phyloP scores from a whole-genome alignment of 1,140 invertebrate species.

The Lineus longissimus region DNA sequence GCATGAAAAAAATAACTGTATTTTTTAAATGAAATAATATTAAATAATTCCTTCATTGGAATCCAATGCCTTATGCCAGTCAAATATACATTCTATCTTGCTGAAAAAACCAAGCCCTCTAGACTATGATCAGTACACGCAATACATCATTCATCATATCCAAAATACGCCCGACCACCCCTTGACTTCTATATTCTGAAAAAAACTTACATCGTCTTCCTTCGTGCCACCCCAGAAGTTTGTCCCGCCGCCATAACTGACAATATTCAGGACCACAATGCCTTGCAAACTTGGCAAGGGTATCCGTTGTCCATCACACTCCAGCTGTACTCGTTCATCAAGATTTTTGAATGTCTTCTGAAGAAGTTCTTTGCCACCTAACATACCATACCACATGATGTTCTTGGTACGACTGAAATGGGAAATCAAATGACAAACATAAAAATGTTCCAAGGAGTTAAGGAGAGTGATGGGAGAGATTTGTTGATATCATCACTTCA shows the following conservation, averaged over 20 bases:
- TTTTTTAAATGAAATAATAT: no score
- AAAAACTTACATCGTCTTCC: slow-evolving; percentile 48
- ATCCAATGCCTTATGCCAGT: no score
- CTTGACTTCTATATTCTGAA: no score
- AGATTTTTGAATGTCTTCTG: slow-evolving; percentile 92
- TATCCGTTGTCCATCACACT: slow-evolving; percentile 89
- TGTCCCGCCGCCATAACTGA: slow-evolving; percentile 94
- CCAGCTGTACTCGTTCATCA: slow-evolving; percentile 78
- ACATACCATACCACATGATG: slow-evolving; percentile 95
- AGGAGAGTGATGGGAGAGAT: neutral
- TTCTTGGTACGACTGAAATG: slow-evolving; percentile 75
- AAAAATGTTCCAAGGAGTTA: neutral
- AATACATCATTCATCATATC: no score
- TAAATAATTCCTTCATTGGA: no score
- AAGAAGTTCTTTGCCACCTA: slow-evolving; percentile 81
- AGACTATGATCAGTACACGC: no score
- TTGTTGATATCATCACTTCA: slow-evolving; percentile 8
- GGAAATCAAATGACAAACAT: slow-evolving; percentile 9
- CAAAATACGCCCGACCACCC: no score
- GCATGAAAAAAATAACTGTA: no score
- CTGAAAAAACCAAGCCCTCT: no score
- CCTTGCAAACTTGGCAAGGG: slow-evolving; percentile 92
- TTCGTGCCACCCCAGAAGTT: slow-evolving; percentile 89
- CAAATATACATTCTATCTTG: no score
- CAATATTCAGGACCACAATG: slow-evolving; percentile 95